Evolutionary conservation across 2,113 vertebrate species (phyloP).

Genomic region (Riparia riparia): DNA sequence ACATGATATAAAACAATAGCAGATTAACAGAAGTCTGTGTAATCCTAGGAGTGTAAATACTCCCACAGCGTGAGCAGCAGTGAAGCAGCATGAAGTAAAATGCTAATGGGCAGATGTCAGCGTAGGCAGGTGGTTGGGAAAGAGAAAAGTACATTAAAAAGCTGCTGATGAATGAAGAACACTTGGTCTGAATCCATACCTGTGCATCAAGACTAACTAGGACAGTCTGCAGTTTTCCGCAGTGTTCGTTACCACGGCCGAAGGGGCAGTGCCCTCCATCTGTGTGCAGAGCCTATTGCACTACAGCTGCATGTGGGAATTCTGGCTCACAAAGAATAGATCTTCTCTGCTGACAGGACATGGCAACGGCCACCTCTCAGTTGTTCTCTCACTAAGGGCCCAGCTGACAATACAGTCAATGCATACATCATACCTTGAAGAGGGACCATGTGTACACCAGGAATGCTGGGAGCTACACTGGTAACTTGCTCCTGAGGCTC

Average conservation of each 20-base stretch:
- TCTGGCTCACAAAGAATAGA: background rate
- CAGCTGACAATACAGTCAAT: background rate
- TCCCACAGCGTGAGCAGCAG: background rate
- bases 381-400: background rate
- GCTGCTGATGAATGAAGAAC: background rate
- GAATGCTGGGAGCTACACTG: background rate
- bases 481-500: background rate
- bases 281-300: no score
- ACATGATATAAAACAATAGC: background rate
- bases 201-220: background rate
- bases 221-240: background rate
- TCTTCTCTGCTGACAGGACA: background rate
- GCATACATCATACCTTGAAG: no score
- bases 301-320: background rate
- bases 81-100: background rate
- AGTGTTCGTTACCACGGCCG: background rate
- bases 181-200: background rate
- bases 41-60: background rate
- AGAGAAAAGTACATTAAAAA: background rate
- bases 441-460: fast-evolving
- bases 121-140: background rate
- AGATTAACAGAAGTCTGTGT: background rate
- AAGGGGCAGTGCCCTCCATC: background rate
- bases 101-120: background rate
- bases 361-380: background rate